Evolutionary conservation across 2,797 vertebrate genomes (phyloP).

Genomic region (Spinus olivaceus): DNA sequence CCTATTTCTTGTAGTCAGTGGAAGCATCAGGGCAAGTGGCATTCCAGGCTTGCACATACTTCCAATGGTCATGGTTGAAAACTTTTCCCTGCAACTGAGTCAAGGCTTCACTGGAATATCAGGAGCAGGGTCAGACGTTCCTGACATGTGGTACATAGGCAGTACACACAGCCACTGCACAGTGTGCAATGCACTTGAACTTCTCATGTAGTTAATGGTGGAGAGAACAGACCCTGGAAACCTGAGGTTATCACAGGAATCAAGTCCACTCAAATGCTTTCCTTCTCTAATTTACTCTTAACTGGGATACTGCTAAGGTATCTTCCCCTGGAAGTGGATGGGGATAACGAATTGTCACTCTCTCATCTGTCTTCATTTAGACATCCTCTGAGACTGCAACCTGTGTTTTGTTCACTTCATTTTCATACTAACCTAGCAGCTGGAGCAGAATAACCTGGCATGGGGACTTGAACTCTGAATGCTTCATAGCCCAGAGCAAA

Average conservation of each 20-base stretch:
- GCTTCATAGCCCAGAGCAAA: neutral
- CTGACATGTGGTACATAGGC: fast-evolving
- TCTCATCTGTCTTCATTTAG: neutral
- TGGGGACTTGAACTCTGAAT: neutral
- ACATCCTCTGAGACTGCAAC: neutral
- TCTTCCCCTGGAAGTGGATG: neutral
- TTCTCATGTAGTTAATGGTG: neutral
- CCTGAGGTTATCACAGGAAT: neutral
- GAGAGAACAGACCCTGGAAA: neutral
- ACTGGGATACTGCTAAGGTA: neutral
- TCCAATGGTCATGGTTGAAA: neutral
- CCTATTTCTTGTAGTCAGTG: neutral
- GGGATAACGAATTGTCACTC: neutral
- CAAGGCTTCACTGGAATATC: neutral
- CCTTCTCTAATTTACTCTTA: neutral
- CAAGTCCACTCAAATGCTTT: neutral
- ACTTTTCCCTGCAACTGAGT: neutral
- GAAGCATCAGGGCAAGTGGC: neutral
- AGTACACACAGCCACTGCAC: fast-evolving
- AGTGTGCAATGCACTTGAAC: neutral
- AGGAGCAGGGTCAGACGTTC: neutral
- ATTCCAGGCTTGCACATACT: neutral
- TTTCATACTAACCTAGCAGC: neutral
- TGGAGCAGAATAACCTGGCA: neutral
- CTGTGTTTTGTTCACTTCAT: neutral